Conservation (phyloP, 2,888 invertebrate species). For the Drosophila kokeensis region DNA sequence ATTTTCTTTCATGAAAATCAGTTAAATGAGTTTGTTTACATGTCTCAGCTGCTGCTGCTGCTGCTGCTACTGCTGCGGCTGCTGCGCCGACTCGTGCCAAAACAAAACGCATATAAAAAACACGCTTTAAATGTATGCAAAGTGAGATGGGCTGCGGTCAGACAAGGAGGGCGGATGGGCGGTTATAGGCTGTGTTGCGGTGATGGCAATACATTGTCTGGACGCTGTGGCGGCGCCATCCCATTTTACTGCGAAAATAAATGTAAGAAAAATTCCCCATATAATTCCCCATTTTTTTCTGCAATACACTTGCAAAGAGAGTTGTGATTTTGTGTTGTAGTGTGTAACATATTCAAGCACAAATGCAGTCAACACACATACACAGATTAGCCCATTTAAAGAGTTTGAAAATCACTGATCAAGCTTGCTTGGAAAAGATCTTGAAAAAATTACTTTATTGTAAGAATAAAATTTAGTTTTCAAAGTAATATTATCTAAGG, state of each 20-base stretch:
- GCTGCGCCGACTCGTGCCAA: conserved; percentile 17
- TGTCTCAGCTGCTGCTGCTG: conserved; percentile 46
- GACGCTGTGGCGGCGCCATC: conserved; percentile 55
- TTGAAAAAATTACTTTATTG: not conserved
- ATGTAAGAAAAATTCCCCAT: conserved; percentile 61
- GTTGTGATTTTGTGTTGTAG: not conserved
- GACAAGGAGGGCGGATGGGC: not conserved
- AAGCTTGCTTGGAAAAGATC: not conserved
- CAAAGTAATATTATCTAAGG: not conserved
- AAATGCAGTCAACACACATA: not conserved
- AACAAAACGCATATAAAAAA: conserved; percentile 42
- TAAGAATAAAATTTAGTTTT: not conserved
- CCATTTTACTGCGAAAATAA: conserved; percentile 64
- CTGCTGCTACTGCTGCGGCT: not conserved
- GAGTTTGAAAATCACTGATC: not conserved
- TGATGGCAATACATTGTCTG: conserved; percentile 61
- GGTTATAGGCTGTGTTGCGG: conserved; percentile 16
- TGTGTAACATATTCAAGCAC: not conserved
- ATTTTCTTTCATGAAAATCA: conserved; percentile 74
- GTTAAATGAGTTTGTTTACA: conserved; percentile 81
- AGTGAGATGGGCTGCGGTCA: conserved; percentile 8
- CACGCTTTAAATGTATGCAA: conserved; percentile 65
- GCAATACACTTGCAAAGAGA: conserved; percentile 1
- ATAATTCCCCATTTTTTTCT: conserved; percentile 50
- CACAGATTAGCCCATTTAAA: too few relatives aligned